phyloP scores from a whole-genome alignment of 2,113 vertebrate genomes.

The Rynchops niger region DNA sequence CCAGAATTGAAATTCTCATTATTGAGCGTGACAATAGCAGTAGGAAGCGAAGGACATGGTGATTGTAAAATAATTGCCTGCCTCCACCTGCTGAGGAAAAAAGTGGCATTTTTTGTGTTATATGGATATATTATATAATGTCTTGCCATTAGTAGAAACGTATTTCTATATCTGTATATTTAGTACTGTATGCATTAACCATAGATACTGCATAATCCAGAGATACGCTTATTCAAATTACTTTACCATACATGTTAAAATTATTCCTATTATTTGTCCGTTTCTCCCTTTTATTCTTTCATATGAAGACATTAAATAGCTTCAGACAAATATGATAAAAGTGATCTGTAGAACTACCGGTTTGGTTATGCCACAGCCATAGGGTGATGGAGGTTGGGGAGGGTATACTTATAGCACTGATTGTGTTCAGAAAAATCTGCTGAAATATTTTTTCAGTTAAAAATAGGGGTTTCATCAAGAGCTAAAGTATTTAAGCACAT shows the following conservation, averaged over 20 bases:
- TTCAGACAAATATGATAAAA: neutral
- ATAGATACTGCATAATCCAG: neutral
- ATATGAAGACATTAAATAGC: neutral
- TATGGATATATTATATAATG: neutral
- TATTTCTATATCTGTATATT: neutral
- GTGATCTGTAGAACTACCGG: neutral
- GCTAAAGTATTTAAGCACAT: neutral
- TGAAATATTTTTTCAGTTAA: neutral
- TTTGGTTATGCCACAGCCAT: neutral
- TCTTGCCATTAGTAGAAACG: neutral
- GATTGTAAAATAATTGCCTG: neutral
- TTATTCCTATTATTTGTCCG: neutral
- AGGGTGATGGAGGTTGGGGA: neutral
- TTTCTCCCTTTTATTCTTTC: neutral
- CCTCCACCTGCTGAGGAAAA: neutral
- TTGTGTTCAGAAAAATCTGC: neutral
- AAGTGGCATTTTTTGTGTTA: neutral
- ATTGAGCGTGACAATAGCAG: neutral
- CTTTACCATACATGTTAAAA: neutral
- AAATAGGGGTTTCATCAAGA: neutral
- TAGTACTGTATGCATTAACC: neutral
- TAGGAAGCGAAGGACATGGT: neutral
- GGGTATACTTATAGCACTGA: neutral
- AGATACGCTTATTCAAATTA: neutral
- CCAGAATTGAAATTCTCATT: neutral